Percentiles rank a stretch among this genome's conserved stretches.
Conservation (phyloP, 2,888 invertebrate genomes). For the Phortica magna region DNA sequence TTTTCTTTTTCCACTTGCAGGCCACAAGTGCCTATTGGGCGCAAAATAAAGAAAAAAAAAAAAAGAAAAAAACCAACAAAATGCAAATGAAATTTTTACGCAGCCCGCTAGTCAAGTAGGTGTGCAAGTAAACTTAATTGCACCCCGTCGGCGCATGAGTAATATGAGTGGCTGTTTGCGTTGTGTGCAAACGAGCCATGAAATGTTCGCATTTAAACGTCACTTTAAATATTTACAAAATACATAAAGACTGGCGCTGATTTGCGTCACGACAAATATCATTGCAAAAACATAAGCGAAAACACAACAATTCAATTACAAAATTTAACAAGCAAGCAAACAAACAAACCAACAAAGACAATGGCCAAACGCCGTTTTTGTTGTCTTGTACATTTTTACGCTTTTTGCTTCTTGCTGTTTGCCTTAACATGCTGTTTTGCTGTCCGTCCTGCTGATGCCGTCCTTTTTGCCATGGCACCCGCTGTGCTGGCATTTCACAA, state of each 20-base stretch:
- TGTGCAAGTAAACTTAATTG: slow-evolving; percentile 5
- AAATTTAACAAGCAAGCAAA: not conserved
- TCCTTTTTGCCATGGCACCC: not conserved
- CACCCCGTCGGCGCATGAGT: not conserved
- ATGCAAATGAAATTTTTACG: not conserved
- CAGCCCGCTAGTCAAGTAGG: slow-evolving; percentile 14
- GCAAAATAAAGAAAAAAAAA: not conserved
- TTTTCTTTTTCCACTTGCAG: not conserved
- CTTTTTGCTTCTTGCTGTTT: not conserved
- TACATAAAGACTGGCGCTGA: not conserved
- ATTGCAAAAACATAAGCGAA: too few relatives aligned
- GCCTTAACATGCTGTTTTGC: not conserved
- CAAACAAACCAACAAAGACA: slow-evolving; percentile 15
- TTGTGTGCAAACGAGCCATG: not conserved
- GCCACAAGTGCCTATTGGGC: not conserved
- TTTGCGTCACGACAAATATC: not conserved
- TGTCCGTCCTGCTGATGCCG: not conserved
- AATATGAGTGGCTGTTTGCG: not conserved
- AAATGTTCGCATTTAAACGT: not conserved
- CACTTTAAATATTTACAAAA: not conserved
- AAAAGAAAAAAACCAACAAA: not conserved
- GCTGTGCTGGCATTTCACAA: slow-evolving; percentile 12
- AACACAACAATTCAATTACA: too few relatives aligned
- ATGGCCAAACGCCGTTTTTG: not conserved
- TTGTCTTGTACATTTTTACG: slow-evolving; percentile 29